A percentile compares a stretch with the other conserved stretches of the same genome.
These are phyloP conservation scores for Cyanoramphus novaezelandiae DNA, from an alignment of 2,113 vertebrate species.

Conservation along the genomic window DNA sequence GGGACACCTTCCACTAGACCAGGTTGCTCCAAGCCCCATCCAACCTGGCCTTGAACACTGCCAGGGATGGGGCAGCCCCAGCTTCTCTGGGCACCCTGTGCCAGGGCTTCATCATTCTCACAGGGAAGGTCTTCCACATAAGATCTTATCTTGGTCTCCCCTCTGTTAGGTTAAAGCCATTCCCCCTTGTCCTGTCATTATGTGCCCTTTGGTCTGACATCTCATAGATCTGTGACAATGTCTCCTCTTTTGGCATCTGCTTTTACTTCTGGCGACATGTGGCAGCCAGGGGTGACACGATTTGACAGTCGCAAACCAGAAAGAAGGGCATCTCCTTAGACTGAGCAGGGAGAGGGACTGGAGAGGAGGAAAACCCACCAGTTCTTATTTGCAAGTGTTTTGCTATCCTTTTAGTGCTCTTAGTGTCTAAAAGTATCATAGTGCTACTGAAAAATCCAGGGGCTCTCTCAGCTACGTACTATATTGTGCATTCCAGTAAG, in stretches of 20 bases:
- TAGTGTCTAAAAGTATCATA: background rate
- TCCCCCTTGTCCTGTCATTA: background rate
- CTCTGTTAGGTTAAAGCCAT: background rate
- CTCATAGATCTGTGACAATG: background rate
- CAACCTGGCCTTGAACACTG: background rate
- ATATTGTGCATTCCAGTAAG: background rate
- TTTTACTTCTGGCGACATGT: background rate
- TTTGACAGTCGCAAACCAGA: background rate
- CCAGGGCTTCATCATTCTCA: background rate
- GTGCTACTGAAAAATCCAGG: background rate
- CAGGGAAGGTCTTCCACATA: background rate
- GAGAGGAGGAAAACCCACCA: background rate
- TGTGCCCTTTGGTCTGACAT: background rate
- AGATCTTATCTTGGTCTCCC: background rate
- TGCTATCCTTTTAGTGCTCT: background rate
- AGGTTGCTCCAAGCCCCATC: no score
- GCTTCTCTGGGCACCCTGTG: background rate
- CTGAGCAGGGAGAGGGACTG: background rate
- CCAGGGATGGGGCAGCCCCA: background rate
- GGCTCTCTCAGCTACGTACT: background rate
- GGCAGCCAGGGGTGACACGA: background rate
- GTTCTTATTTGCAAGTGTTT: background rate
- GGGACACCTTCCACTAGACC: no score
- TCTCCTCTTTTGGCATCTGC: background rate
- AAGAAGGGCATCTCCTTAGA: background rate